Conservation (phyloP, 2,113 vertebrate genomes). For the Anguilla rostrata region DNA sequence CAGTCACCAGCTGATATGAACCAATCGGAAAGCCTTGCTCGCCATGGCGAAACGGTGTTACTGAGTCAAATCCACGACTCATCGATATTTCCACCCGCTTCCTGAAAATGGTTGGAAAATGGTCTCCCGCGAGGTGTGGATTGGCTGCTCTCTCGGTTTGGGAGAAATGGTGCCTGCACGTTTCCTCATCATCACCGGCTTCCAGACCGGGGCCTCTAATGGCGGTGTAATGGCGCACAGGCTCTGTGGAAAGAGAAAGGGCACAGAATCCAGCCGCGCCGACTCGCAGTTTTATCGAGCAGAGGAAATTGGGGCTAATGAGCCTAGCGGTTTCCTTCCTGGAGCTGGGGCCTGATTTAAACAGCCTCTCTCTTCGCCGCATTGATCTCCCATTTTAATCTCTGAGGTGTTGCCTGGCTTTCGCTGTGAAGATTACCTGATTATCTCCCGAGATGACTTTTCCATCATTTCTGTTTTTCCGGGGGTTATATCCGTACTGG, state of each 20-base stretch:
- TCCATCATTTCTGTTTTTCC: not conserved
- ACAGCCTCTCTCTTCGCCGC: not conserved
- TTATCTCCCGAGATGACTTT: not conserved
- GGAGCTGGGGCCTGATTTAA: not conserved
- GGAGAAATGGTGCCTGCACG: no score
- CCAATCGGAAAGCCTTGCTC: not conserved
- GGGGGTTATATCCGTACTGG: not conserved
- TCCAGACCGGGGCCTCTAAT: not conserved
- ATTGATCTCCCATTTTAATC: not conserved
- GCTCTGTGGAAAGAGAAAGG: not conserved
- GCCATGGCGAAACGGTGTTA: not conserved
- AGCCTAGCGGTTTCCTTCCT: not conserved
- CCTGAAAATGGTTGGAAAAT: not conserved
- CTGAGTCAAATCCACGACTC: not conserved
- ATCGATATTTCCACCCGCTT: not conserved
- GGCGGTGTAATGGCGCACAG: not conserved
- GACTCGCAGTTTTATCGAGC: not conserved
- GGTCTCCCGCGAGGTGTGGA: not conserved
- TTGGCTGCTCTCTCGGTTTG: no score
- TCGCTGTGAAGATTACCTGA: not conserved
- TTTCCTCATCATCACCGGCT: not conserved
- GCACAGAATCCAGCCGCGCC: not conserved
- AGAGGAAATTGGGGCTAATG: not conserved
- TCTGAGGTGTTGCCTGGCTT: not conserved
- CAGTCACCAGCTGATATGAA: not conserved